Conservation (phyloP, 2,888 invertebrate genomes). For the Drosophila antonietae region DNA sequence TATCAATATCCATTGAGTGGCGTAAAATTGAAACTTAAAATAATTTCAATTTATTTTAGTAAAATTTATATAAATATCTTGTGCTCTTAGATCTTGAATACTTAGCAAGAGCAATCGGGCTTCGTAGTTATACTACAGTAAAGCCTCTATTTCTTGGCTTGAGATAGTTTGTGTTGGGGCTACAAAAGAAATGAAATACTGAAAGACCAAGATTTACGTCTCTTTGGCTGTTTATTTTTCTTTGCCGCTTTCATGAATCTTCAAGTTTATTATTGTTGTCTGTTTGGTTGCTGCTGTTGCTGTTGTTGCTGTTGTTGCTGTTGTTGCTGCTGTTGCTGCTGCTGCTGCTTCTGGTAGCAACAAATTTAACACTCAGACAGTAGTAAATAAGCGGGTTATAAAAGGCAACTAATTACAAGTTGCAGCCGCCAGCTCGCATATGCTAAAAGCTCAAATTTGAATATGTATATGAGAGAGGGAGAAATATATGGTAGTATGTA, state of each 20-base stretch:
- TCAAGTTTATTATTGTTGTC: conserved; percentile 75
- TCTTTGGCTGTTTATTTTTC: conserved; percentile 70
- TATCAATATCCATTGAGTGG: no score
- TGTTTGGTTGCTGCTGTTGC: conserved; percentile 33
- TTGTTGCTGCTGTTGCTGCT: conserved; percentile 28
- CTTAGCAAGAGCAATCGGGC: conserved; percentile 4
- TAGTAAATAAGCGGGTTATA: conserved; percentile 69
- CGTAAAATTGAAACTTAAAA: neutral
- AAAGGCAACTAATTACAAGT: conserved; percentile 81
- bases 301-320: neutral
- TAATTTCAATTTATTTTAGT: neutral
- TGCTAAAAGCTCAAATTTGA: conserved; percentile 46
- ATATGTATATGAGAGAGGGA: conserved; percentile 42
- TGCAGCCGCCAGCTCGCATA: conserved; percentile 53
- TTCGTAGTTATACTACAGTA: conserved; percentile 2
- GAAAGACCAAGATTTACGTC: conserved; percentile 74
- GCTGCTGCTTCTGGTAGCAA: conserved; percentile 61
- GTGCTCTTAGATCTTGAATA: neutral
- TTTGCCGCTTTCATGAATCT: conserved; percentile 79
- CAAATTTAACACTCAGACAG: conserved; percentile 72
- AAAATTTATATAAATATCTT: neutral
- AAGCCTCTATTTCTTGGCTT: conserved; percentile 26
- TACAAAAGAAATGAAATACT: conserved; percentile 75
- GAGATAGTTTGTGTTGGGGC: conserved; percentile 49
- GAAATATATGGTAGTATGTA: conserved; percentile 2